These are phyloP conservation scores for Lagocephalus sceleratus DNA, from an alignment of 2,797 vertebrate species.

Conservation along the genomic window DNA sequence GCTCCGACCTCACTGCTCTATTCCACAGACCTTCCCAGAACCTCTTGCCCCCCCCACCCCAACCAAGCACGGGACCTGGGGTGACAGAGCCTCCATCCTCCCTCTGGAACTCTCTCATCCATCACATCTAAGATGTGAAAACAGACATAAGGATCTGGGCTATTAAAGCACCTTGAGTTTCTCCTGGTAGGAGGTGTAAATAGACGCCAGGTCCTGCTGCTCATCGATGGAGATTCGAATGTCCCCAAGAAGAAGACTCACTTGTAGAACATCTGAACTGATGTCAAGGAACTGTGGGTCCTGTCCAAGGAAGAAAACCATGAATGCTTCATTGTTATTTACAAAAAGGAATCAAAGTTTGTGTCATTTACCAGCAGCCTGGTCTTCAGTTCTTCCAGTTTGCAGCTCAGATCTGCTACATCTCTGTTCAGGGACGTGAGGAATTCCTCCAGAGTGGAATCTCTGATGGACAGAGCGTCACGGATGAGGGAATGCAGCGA, in stretches of 20 bases:
- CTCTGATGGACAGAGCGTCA: slow-evolving; percentile 64
- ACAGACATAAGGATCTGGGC: neutral
- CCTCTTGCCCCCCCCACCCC: too few species aligned
- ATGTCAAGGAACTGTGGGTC: slow-evolving; percentile 81
- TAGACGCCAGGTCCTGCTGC: slow-evolving; percentile 76
- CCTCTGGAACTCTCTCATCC: too few species aligned
- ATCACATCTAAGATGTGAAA: too few species aligned
- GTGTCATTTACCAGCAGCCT: slow-evolving; percentile 71
- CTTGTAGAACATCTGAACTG: slow-evolving; percentile 64
- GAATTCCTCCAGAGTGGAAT: slow-evolving; percentile 73
- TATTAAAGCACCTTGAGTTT: slow-evolving; percentile 80
- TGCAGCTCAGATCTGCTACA: slow-evolving; percentile 74
- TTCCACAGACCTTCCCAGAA: too few species aligned
- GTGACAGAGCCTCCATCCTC: too few species aligned
- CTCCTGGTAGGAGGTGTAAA: slow-evolving; percentile 82
- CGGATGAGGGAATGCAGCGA: slow-evolving; percentile 70
- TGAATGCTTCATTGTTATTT: slow-evolving; percentile 4
- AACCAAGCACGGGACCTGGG: too few species aligned
- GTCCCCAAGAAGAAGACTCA: slow-evolving; percentile 70
- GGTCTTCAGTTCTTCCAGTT: slow-evolving; percentile 69
- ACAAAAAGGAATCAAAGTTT: neutral
- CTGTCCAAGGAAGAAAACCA: slow-evolving; percentile 54
- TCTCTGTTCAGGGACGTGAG: slow-evolving; percentile 75
- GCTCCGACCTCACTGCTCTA: too few species aligned
- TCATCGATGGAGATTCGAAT: slow-evolving; percentile 78